Conservation (phyloP, 53 echinoderm and acorn worm genomes). For the Apostichopus leukothele region DNA sequence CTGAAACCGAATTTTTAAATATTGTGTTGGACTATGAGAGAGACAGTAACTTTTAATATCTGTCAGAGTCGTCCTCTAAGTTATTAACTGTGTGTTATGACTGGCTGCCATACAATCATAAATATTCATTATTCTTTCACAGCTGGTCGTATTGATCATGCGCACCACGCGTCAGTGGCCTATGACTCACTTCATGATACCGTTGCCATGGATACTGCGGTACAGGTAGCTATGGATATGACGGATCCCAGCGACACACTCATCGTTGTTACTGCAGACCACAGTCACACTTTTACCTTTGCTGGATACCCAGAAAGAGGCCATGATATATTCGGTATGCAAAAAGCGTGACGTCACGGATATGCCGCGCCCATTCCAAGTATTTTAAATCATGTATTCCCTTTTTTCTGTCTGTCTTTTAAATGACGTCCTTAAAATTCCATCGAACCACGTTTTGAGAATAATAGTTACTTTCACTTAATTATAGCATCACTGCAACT, state of each 20-base stretch:
- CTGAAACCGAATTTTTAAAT: no score
- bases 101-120: no score
- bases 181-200: slow-evolving; percentile 75
- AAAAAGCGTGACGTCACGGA: background rate
- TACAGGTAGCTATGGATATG: slow-evolving; percentile 69
- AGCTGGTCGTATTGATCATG: slow-evolving; percentile 92
- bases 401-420: background rate
- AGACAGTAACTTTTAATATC: no score
- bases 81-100: no score
- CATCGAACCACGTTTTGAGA: background rate
- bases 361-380: no score
- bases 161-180: slow-evolving; percentile 73
- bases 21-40: no score
- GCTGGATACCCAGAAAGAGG: slow-evolving; percentile 74
- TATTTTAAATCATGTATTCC: no score
- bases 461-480: background rate
- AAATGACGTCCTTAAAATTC: background rate
- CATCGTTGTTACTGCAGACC: slow-evolving; percentile 89
- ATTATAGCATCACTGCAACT: background rate
- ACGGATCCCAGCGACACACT: slow-evolving; percentile 70
- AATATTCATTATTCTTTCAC: background rate
- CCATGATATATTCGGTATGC: slow-evolving; percentile 77
- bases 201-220: slow-evolving; percentile 82
- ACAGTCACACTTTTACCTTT: slow-evolving; percentile 73
- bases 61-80: no score